These are phyloP conservation scores for Zaprionus ghesquierei DNA, from an alignment of 1,140 invertebrate species.

Conservation along the genomic window DNA sequence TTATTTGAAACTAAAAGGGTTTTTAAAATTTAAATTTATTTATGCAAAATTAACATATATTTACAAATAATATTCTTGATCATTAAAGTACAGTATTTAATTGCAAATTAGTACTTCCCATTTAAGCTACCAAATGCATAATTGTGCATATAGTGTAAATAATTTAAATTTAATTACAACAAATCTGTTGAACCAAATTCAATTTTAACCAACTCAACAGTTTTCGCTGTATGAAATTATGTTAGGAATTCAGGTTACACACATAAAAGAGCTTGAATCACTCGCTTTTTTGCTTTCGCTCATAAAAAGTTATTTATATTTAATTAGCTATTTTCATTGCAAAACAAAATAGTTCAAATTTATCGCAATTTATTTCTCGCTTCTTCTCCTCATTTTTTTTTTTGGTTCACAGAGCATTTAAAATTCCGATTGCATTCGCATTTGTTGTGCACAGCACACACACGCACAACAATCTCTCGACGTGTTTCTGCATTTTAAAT, in stretches of 20 bases:
- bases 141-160: not conserved
- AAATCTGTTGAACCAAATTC: not conserved
- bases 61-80: not conserved
- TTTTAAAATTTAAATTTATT: too few species aligned
- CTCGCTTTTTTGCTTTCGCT: too few species aligned
- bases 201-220: not conserved
- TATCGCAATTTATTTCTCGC: not conserved
- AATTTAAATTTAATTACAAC: not conserved
- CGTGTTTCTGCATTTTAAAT: conserved; percentile 45
- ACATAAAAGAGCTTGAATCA: too few species aligned
- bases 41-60: too few species aligned
- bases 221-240: not conserved
- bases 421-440: not conserved
- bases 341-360: not conserved
- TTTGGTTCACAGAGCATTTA: conserved; percentile 1
- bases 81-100: not conserved
- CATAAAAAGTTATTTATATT: not conserved
- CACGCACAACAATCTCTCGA: not conserved
- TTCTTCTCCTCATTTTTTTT: not conserved
- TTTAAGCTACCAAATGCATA: not conserved
- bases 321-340: not conserved
- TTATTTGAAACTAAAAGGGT: too few species aligned
- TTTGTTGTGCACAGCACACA: not conserved
- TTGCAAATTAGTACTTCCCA: not conserved
- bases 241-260: too few species aligned